phyloP scores from a whole-genome alignment of 2,888 invertebrate species.

The Chloroclysta siterata region DNA sequence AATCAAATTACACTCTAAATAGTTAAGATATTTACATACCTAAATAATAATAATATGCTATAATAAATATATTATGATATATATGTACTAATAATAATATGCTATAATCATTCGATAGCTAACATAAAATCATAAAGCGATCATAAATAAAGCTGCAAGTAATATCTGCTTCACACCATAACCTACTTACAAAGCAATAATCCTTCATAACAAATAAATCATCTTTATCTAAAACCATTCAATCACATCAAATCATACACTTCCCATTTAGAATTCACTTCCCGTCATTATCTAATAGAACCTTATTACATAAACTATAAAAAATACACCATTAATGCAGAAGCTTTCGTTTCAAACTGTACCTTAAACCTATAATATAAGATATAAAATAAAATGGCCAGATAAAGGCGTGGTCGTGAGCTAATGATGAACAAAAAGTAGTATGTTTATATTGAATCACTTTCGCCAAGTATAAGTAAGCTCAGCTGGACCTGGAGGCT shows the following conservation, averaged over 20 bases:
- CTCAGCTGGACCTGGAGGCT: slow-evolving; percentile 52
- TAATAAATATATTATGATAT: no score
- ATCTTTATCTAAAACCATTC: not conserved
- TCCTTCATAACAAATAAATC: slow-evolving; percentile 1
- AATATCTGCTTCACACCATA: not conserved
- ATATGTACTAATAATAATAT: no score
- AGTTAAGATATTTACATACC: no score
- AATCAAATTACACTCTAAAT: no score
- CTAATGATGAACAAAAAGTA: slow-evolving; percentile 52
- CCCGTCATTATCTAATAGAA: slow-evolving; percentile 29
- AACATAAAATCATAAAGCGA: no score
- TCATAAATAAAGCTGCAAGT: no score
- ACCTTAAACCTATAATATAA: slow-evolving; percentile 11
- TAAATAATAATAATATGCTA: no score
- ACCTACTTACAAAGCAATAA: not conserved
- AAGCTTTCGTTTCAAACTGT: slow-evolving; percentile 19
- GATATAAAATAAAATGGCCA: slow-evolving; percentile 19
- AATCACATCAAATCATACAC: slow-evolving; percentile 12
- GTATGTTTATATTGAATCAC: slow-evolving; percentile 60
- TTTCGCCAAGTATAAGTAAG: slow-evolving; percentile 61
- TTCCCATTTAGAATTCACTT: slow-evolving; percentile 20
- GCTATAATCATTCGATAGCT: no score
- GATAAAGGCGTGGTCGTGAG: slow-evolving; percentile 36
- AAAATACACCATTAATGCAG: slow-evolving; percentile 20
- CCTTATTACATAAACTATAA: slow-evolving; percentile 22